phyloP scores from a whole-genome alignment of 2,797 vertebrate species.

The Arnoldichthys spilopterus region DNA sequence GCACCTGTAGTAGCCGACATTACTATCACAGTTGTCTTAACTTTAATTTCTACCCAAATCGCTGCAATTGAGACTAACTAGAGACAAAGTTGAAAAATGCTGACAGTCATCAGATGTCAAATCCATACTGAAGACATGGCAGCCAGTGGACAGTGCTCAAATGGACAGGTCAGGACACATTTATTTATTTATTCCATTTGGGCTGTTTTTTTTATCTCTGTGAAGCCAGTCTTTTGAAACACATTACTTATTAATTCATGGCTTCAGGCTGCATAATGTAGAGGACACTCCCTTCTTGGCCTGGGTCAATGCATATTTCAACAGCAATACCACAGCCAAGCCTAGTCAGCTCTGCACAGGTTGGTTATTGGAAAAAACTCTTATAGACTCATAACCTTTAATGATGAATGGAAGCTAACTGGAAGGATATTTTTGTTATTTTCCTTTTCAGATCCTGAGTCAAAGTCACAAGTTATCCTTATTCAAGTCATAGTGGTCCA shows the following conservation, averaged over 20 bases:
- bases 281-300: conserved; percentile 49
- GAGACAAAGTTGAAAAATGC: conserved; percentile 2
- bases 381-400: conserved; percentile 11
- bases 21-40: neutral
- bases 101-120: conserved; percentile 15
- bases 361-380: conserved; percentile 17
- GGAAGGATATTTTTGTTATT: neutral
- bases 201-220: conserved; percentile 47
- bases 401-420: neutral
- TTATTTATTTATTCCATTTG: conserved; percentile 29
- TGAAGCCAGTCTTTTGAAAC: conserved; percentile 45
- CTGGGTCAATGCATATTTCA: conserved; percentile 57
- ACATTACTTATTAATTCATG: conserved; percentile 58
- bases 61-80: conserved; percentile 1
- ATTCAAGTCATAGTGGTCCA: neutral
- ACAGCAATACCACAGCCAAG: conserved; percentile 49
- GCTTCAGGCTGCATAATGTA: conserved; percentile 44
- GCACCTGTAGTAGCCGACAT: neutral
- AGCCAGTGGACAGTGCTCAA: conserved; percentile 16
- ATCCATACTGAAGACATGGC: neutral
- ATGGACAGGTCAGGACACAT: conserved; percentile 15
- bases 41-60: neutral
- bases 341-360: conserved; percentile 14
- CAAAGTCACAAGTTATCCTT: neutral
- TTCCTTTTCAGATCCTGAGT: neutral